Conservation (phyloP, 64 coral and sea anemone genomes). For the Astreopora myriophthalma region DNA sequence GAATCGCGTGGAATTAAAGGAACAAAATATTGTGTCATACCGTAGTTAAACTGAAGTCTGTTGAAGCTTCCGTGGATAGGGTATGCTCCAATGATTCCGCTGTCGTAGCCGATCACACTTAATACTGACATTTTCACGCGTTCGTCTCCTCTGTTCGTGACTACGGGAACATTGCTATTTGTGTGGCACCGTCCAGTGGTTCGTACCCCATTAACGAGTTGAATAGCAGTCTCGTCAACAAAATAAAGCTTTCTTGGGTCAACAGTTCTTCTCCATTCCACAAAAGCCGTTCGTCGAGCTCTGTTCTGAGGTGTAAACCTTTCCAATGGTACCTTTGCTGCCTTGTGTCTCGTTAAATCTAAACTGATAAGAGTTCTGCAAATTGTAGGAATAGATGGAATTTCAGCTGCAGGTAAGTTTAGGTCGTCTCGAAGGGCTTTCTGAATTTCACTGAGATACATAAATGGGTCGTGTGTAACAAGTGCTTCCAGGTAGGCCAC, state of each 20-base stretch:
- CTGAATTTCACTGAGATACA: background rate
- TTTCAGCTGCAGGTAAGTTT: background rate
- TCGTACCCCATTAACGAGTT: background rate
- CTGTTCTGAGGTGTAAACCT: slow-evolving; percentile 4
- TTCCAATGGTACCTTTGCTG: slow-evolving; percentile 3
- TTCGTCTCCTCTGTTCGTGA: background rate
- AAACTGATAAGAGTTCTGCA: slow-evolving; percentile 14
- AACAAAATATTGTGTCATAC: no score
- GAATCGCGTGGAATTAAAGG: no score
- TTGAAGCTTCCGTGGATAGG: no score
- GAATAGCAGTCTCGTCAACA: background rate
- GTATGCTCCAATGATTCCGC: no score
- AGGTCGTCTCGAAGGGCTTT: slow-evolving; percentile 1
- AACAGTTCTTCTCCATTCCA: background rate
- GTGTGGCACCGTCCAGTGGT: background rate
- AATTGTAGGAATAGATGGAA: background rate
- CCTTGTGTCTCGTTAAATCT: slow-evolving; percentile 30
- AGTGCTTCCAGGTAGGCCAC: no score
- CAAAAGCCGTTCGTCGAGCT: background rate
- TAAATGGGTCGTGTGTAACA: background rate
- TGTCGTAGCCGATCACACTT: no score
- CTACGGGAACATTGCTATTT: background rate
- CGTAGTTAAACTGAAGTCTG: no score
- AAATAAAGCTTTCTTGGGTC: slow-evolving; percentile 24
- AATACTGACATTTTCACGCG: no score